Conservation (phyloP, 2,797 vertebrate genomes). For the Anas bernieri region DNA sequence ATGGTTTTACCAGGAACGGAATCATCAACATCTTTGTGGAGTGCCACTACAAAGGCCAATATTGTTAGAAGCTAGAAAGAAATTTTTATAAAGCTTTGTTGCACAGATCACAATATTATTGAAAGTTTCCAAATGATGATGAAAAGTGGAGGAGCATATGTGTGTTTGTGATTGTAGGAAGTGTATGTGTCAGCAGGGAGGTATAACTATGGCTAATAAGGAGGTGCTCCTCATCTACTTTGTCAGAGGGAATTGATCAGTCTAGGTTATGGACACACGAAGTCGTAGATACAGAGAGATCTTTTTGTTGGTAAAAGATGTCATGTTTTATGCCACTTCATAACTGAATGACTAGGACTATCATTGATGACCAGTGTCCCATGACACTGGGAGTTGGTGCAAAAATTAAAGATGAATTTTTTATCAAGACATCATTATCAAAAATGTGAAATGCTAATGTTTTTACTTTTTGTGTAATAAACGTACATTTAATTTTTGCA, state of each 20-base stretch:
- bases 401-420: not conserved
- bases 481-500: not conserved
- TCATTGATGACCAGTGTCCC: not conserved
- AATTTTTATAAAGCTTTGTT: not conserved
- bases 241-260: not conserved
- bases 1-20: not conserved
- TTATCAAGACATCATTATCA: not conserved
- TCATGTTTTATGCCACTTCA: not conserved
- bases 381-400: not conserved
- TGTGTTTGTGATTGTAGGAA: not conserved
- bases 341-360: not conserved
- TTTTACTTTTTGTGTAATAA: not conserved
- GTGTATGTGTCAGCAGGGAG: not conserved
- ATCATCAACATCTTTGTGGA: not conserved
- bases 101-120: not conserved
- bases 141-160: not conserved
- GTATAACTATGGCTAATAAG: not conserved
- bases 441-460: not conserved
- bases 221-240: not conserved
- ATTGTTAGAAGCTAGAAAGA: not conserved
- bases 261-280: not conserved
- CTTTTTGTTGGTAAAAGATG: not conserved
- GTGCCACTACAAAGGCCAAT: not conserved
- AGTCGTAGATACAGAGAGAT: not conserved
- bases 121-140: not conserved